Conservation (phyloP, 2,888 invertebrate species). For the Phyllotreta striolata region DNA sequence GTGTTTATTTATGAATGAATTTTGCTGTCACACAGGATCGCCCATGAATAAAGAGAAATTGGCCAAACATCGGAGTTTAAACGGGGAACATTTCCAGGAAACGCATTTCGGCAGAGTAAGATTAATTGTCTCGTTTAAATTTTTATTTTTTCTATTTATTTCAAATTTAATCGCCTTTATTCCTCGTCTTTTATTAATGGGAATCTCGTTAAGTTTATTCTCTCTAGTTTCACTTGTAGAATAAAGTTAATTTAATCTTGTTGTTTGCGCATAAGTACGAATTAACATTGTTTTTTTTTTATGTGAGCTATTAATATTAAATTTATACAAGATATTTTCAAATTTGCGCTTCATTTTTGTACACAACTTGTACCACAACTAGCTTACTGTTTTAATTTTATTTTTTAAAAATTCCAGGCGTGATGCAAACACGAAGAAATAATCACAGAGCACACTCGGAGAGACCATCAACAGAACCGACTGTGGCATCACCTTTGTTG, state of each 20-base stretch:
- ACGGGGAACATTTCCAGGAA: conserved; percentile 77
- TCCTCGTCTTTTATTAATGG: background rate
- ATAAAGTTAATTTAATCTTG: no score
- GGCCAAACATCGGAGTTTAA: conserved; percentile 77
- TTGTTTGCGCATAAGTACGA: background rate
- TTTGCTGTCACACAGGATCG: conserved; percentile 68
- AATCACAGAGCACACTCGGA: conserved; percentile 38
- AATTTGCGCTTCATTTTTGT: no score
- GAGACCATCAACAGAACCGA: conserved; percentile 47
- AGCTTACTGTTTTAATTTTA: background rate
- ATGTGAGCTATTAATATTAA: background rate
- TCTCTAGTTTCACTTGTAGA: no score
- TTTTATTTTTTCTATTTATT: background rate
- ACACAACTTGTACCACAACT: no score
- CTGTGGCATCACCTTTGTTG: conserved; percentile 56
- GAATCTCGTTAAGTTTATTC: background rate
- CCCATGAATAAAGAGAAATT: conserved; percentile 85
- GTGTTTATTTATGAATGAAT: conserved; percentile 26
- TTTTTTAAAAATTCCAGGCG: conserved; percentile 61
- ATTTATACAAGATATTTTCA: no score
- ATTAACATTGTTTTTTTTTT: background rate
- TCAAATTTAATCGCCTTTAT: background rate
- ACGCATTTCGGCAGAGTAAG: conserved; percentile 84
- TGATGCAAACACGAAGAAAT: conserved; percentile 64
- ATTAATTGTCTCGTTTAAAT: conserved; percentile 37